Evolutionary conservation across 1,140 invertebrate species (phyloP).

Genomic region (Drosophila varians): DNA sequence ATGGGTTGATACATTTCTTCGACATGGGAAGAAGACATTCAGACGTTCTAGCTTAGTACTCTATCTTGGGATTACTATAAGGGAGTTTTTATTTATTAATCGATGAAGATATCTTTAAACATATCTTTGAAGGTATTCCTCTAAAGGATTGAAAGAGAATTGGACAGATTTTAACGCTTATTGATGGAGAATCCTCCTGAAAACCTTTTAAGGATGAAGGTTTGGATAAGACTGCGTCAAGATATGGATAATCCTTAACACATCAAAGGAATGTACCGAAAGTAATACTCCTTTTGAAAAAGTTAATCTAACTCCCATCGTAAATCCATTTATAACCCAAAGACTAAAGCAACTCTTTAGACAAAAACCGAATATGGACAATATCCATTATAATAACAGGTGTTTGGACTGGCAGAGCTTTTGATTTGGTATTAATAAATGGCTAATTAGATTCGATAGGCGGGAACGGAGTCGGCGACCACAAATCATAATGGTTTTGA

Average conservation of each 20-base stretch:
- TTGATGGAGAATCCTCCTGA: too few species aligned
- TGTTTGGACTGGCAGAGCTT: slow-evolving; percentile 55
- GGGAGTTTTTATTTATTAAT: too few species aligned
- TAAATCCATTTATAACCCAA: not conserved
- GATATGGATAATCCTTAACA: too few species aligned
- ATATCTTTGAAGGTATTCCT: too few species aligned
- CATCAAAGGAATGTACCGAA: too few species aligned
- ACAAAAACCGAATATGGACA: slow-evolving; percentile 4
- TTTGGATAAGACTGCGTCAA: too few species aligned
- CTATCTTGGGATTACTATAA: not conserved
- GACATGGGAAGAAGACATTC: slow-evolving; percentile 20
- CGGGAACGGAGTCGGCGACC: slow-evolving; percentile 15
- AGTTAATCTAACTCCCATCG: not conserved
- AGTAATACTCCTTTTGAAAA: too few species aligned
- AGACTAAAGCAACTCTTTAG: not conserved
- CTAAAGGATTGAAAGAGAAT: too few species aligned
- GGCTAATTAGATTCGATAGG: slow-evolving; percentile 53
- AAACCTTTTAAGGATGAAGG: too few species aligned
- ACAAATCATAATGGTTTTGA: slow-evolving; percentile 59
- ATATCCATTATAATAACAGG: slow-evolving; percentile 51
- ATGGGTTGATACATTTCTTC: slow-evolving; percentile 12
- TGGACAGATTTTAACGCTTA: too few species aligned
- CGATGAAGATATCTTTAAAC: too few species aligned
- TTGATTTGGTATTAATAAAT: slow-evolving; percentile 58
- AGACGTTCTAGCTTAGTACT: too few species aligned